phyloP scores from a whole-genome alignment of 37 sponge, comb jelly and placozoan species.

The Halichondria panicea region DNA sequence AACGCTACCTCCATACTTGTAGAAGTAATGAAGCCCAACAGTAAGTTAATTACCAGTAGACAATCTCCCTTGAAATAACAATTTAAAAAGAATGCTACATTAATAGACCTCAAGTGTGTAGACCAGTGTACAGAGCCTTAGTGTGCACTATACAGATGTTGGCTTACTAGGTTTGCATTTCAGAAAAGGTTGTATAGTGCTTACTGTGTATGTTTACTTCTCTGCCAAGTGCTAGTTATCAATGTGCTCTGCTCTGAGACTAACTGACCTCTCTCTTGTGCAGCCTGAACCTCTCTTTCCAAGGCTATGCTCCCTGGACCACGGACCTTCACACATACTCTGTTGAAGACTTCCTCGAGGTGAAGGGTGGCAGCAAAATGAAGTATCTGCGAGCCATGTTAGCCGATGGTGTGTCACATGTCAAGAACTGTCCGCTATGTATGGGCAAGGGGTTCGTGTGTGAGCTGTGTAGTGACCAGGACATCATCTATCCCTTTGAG shows the following conservation, averaged over 20 bases:
- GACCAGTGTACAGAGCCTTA: no score
- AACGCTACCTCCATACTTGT: conserved; percentile 50
- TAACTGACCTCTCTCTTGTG: neutral
- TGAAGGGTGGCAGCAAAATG: conserved; percentile 34
- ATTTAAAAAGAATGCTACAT: no score
- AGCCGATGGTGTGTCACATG: conserved; percentile 35
- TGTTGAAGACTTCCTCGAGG: conserved; percentile 67
- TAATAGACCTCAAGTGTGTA: no score
- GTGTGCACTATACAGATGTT: no score
- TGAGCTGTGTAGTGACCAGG: conserved; percentile 81
- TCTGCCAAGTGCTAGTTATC: no score
- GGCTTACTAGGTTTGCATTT: no score
- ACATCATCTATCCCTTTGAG: conserved; percentile 94
- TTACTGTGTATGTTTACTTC: no score
- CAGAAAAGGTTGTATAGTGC: no score
- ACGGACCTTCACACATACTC: conserved; percentile 76
- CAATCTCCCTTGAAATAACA: no score
- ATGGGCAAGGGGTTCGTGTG: conserved; percentile 92
- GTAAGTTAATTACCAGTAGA: no score
- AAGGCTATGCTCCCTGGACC: conserved; percentile 53
- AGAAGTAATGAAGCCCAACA: conserved; percentile 10
- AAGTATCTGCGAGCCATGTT: conserved; percentile 19
- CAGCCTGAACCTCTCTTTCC: conserved; percentile 44
- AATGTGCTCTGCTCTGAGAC: no score
- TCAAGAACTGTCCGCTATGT: conserved; percentile 69